These are phyloP conservation scores for Danaus plexippus DNA, from an alignment of 1,140 invertebrate genomes.

Conservation along the genomic window DNA sequence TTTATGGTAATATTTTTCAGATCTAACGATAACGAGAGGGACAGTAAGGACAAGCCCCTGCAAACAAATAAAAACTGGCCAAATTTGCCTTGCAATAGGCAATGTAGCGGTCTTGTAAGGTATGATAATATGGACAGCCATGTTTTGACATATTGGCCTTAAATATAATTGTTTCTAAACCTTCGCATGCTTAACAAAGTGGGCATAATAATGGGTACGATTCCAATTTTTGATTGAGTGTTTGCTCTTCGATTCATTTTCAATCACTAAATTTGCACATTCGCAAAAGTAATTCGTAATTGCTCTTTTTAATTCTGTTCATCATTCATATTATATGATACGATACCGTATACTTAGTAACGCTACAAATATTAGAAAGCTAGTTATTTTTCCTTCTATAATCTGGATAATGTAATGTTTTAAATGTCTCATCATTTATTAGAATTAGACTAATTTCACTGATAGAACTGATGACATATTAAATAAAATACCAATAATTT, in stretches of 20 bases:
- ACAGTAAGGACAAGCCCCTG: conserved; percentile 34
- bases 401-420: no score
- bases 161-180: conserved; percentile 33
- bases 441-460: no score
- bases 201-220: conserved; percentile 44
- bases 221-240: conserved; percentile 5
- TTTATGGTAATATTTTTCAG: conserved; percentile 20
- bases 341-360: no score
- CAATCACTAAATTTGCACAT: not conserved
- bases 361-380: no score
- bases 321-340: no score
- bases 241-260: conserved; percentile 1
- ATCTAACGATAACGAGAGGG: conserved; percentile 28
- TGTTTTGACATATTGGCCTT: conserved; percentile 47
- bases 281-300: not conserved
- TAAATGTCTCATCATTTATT: no score
- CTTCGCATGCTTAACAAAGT: conserved; percentile 41
- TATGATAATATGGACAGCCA: conserved; percentile 40
- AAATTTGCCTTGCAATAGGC: conserved; percentile 51
- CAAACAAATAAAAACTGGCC: conserved; percentile 46
- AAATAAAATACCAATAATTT: no score
- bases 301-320: not conserved
- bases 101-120: conserved; percentile 65
- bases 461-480: no score
- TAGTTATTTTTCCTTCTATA: no score